Percentiles rank a stretch among this genome's conserved stretches.
Evolutionary conservation across 92 coral and sea anemone species (phyloP).

Genomic region (Porites evermanni): DNA sequence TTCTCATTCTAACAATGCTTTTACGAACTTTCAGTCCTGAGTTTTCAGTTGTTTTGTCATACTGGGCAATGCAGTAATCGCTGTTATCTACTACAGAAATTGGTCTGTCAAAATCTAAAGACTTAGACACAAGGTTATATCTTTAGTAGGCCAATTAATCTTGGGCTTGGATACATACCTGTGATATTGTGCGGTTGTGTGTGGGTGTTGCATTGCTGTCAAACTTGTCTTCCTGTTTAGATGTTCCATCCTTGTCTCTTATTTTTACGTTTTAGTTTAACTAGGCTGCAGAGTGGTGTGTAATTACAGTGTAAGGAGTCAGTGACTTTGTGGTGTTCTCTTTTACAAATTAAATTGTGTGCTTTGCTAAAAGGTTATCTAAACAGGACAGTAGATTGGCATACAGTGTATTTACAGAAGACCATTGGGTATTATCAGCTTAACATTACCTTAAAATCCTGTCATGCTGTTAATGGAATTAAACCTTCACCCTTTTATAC

Average conservation of each 20-base stretch:
- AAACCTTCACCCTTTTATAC: neutral
- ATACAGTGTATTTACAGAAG: neutral
- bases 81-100: neutral
- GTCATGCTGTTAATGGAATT: constrained; percentile 14
- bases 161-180: neutral
- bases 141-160: neutral
- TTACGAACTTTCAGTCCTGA: too few relatives aligned
- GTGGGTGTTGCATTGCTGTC: neutral
- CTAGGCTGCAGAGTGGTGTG: neutral
- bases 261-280: neutral
- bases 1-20: too few relatives aligned
- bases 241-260: neutral
- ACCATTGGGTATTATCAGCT: constrained; percentile 31
- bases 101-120: neutral
- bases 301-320: neutral
- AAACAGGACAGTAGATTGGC: constrained; percentile 2
- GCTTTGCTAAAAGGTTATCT: neutral
- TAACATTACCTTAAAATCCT: constrained; percentile 21
- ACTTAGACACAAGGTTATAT: neutral
- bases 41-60: too few relatives aligned
- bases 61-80: too few relatives aligned
- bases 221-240: constrained; percentile 1
- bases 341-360: neutral
- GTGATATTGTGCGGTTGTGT: constrained; percentile 1
- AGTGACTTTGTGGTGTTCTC: neutral